Conservation (phyloP, 2,113 vertebrate species). For the Vimba vimba region DNA sequence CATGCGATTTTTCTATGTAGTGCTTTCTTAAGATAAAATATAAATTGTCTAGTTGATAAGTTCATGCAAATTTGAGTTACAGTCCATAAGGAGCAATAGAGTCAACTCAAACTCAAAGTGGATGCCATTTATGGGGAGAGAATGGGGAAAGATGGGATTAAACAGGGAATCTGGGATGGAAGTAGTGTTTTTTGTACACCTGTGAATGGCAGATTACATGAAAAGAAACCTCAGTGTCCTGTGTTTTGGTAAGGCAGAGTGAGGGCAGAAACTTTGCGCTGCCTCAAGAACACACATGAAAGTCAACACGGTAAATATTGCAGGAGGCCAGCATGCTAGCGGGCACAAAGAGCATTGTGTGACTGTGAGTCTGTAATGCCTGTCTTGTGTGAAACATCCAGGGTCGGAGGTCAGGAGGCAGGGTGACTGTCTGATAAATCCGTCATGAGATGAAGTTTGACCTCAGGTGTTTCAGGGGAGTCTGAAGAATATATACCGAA, state of each 20-base stretch:
- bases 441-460: not conserved
- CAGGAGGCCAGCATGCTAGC: slow-evolving; percentile 5
- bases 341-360: not conserved
- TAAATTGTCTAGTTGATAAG: not conserved
- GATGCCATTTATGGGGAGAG: not conserved
- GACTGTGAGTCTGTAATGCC: slow-evolving; percentile 1
- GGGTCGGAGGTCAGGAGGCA: slow-evolving; percentile 22
- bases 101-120: not conserved
- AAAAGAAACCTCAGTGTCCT: not conserved
- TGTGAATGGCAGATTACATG: not conserved
- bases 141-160: not conserved
- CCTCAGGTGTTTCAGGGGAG: not conserved
- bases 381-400: slow-evolving; percentile 10
- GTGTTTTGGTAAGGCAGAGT: not conserved
- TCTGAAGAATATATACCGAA: not conserved
- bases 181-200: not conserved
- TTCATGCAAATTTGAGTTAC: no score
- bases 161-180: not conserved
- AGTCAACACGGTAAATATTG: slow-evolving; percentile 31
- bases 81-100: not conserved
- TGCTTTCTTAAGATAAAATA: not conserved
- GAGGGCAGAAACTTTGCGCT: not conserved
- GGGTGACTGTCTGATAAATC: not conserved
- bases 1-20: not conserved
- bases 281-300: slow-evolving; percentile 35